These are phyloP conservation scores for Camponotus pennsylvanicus DNA, from an alignment of 1,140 invertebrate genomes.

Conservation along the genomic window DNA sequence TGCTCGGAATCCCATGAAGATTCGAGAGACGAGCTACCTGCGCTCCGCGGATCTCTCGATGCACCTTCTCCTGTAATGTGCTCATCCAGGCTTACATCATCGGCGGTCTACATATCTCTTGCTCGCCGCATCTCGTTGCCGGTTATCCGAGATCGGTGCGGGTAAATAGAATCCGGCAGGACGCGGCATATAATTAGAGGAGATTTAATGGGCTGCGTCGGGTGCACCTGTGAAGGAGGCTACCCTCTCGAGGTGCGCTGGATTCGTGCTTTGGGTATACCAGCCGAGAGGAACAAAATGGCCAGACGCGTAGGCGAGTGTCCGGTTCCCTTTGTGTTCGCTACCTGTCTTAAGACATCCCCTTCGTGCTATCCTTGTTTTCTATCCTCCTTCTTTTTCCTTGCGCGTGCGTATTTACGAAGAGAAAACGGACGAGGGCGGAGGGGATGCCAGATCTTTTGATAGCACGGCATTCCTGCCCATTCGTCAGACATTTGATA, in stretches of 20 bases:
- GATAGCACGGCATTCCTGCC: constrained; percentile 85
- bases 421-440: constrained; percentile 62
- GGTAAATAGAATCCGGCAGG: constrained; percentile 74
- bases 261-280: constrained; percentile 61
- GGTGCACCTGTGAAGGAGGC: constrained; percentile 77
- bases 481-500: constrained; percentile 86
- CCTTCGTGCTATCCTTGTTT: constrained; percentile 56
- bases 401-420: constrained; percentile 70
- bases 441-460: constrained; percentile 79
- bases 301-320: constrained; percentile 81
- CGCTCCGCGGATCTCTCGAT: constrained; percentile 10
- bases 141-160: constrained; percentile 77
- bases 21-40: constrained; percentile 54
- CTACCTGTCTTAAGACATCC: constrained; percentile 85
- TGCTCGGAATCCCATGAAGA: constrained; percentile 17
- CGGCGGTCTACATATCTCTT: constrained; percentile 46
- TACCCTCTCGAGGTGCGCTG: constrained; percentile 64
- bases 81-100: constrained; percentile 47
- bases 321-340: constrained; percentile 84
- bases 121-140: constrained; percentile 26
- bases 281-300: constrained; percentile 77
- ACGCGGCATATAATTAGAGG: constrained; percentile 79
- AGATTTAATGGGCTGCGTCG: constrained; percentile 77
- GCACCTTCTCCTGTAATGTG: background rate
- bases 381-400: constrained; percentile 67